phyloP scores from a whole-genome alignment of 2,888 invertebrate genomes.

The Drosophila emarginata region DNA sequence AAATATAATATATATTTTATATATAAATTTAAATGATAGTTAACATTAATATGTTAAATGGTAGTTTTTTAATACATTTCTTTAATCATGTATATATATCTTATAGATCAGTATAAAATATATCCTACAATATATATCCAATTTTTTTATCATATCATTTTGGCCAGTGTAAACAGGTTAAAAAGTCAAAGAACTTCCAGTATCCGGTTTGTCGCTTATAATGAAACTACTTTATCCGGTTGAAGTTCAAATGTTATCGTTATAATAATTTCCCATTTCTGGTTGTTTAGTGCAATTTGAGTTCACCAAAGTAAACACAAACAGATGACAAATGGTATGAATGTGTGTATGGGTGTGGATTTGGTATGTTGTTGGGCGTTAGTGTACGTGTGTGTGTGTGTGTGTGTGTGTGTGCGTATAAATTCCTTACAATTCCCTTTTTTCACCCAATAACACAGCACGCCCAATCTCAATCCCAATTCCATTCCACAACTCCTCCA shows the following conservation, averaged over 20 bases:
- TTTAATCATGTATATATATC: too few relatives aligned
- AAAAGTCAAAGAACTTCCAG: neutral
- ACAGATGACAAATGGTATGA: slow-evolving; percentile 63
- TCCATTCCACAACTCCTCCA: neutral
- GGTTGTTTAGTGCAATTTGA: slow-evolving; percentile 38
- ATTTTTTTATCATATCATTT: neutral
- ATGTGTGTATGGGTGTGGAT: neutral
- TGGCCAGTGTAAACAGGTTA: slow-evolving; percentile 22
- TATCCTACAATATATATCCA: too few relatives aligned
- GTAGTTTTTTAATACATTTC: too few relatives aligned
- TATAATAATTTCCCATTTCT: neutral
- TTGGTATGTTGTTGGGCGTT: neutral
- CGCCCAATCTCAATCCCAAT: slow-evolving; percentile 1
- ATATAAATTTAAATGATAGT: too few relatives aligned
- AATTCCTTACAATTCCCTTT: slow-evolving; percentile 45
- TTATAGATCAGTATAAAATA: too few relatives aligned
- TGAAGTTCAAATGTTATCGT: neutral
- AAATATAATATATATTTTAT: too few relatives aligned
- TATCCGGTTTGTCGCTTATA: neutral
- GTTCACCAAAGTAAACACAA: slow-evolving; percentile 54
- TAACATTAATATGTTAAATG: too few relatives aligned
- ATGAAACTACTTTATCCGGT: too few relatives aligned
- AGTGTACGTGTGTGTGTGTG: neutral
- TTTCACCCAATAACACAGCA: slow-evolving; percentile 18
- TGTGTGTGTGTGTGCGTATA: slow-evolving; percentile 7